Evolutionary conservation across 2,888 invertebrate species (phyloP).

Genomic region (Pterostichus niger): DNA sequence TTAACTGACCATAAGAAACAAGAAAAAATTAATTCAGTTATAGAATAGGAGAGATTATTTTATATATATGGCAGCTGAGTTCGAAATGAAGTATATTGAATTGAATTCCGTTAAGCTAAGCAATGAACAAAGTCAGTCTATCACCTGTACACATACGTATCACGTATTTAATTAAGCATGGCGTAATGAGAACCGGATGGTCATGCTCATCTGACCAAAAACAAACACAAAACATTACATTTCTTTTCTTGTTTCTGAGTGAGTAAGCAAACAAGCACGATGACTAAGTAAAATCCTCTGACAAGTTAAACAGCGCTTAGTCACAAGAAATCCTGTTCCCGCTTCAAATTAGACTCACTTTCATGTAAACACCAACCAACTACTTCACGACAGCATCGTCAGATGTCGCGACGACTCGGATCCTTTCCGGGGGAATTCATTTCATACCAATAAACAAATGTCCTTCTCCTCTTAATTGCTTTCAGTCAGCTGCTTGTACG

Average conservation of each 20-base stretch:
- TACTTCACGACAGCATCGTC: background rate
- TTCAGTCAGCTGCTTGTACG: too few relatives aligned
- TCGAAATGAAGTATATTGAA: too few relatives aligned
- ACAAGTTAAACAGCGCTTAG: conserved; percentile 39
- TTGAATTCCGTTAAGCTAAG: background rate
- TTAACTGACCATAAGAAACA: too few relatives aligned
- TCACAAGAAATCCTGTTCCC: conserved; percentile 42
- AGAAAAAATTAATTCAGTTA: too few relatives aligned
- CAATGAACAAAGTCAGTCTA: background rate
- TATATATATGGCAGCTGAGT: too few relatives aligned
- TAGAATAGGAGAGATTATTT: too few relatives aligned
- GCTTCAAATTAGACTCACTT: conserved; percentile 35
- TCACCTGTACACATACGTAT: too few relatives aligned
- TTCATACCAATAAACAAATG: too few relatives aligned
- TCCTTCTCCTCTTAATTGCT: too few relatives aligned
- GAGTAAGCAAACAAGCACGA: conserved; percentile 50
- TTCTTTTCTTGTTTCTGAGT: conserved; percentile 45
- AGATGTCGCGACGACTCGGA: too few relatives aligned
- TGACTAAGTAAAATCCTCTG: conserved; percentile 27
- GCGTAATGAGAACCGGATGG: conserved; percentile 57
- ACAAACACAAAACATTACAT: conserved; percentile 41
- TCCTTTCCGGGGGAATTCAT: too few relatives aligned
- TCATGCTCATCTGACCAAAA: conserved; percentile 59
- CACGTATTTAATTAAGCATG: conserved; percentile 54
- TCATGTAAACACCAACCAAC: conserved; percentile 42